Base-by-base conservation (phyloP, 2,888 invertebrate genomes). In the Trachelus iudaicus region DNA sequence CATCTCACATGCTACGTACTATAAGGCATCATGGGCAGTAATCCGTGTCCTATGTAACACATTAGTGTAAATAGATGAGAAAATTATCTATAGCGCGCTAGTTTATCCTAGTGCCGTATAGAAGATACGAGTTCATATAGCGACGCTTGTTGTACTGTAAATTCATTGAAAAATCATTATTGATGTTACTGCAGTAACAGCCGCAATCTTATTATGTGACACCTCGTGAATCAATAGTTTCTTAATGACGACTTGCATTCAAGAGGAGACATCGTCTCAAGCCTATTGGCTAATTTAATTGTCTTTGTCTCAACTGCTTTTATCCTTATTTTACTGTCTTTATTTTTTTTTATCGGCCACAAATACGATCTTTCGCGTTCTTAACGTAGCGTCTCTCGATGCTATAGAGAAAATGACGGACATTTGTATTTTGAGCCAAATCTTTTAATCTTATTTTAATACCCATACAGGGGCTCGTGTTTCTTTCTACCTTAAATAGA, bases 1-100 rank as follows among this genome's bases (percentile, higher is more conserved):
- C 56, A 9, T 56, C 56, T 56, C 56, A 56, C 56, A 56, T 9
- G 56, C 56, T 56, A 56, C 56, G 23, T 56, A 56, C 56, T 56
- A 9, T 56, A 56, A 56, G 56, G 56, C 56, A 56, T 56, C 56
- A 56, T 56, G 56, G 56, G 56, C 23, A 56, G 56, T 23, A 56
- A 56, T 23, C 56, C 23, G 56, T 56, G 56, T 56, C 56, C 56
- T 56, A 23, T 75, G 80, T 81, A 81, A 82, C 80, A 75, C 80
- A 80, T 83, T 83, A 83, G 81, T 85, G 85, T 85, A 85, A 83
- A 85, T 85, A 85, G 73, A 35, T 75, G 69, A 76, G 75, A 74
- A 73, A 82, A 75, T 69, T 77, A 81, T 81, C 78, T 23, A 56
- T 23, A 68, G 56, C 81, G 76, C 79, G 81, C 81, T 82, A 78